Conservation (phyloP, 2,113 vertebrate genomes). For the Chaetops frenatus region DNA sequence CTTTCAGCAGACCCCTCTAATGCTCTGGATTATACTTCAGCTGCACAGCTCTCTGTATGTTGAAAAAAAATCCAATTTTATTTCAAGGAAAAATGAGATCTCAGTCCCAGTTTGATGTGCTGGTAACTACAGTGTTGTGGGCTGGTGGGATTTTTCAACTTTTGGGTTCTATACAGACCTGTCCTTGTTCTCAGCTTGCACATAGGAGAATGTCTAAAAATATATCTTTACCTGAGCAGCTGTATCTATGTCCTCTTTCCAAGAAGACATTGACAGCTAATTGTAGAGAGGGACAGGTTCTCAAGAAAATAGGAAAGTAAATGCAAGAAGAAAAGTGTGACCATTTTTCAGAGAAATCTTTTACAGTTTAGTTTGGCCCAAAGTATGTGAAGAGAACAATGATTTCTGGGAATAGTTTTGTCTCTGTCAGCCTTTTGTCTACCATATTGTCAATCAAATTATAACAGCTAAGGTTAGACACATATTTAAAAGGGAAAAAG, state of each 20-base stretch:
- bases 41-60: conserved; percentile 34
- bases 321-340: neutral
- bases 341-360: neutral
- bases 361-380: conserved; percentile 32
- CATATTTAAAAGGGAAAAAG: neutral
- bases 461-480: neutral
- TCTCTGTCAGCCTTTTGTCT: conserved; percentile 16
- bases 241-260: conserved; percentile 26
- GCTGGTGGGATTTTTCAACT: neutral
- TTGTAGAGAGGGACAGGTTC: neutral
- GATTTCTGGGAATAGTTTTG: conserved; percentile 38
- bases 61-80: conserved; percentile 56
- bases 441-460: conserved; percentile 33
- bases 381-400: neutral
- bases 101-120: neutral
- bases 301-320: conserved; percentile 22
- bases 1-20: neutral
- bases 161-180: conserved; percentile 39
- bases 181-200: conserved; percentile 42
- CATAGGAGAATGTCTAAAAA: conserved; percentile 49
- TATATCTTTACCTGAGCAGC: conserved; percentile 54
- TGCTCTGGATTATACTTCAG: conserved; percentile 42
- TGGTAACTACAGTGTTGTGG: neutral
- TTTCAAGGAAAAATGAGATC: conserved; percentile 55
- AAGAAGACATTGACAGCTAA: conserved; percentile 27